Evolutionary conservation across 2,888 invertebrate genomes (phyloP), one percentile per base, ranked within the genome.

Genomic region (Cryptus armator): DNA sequence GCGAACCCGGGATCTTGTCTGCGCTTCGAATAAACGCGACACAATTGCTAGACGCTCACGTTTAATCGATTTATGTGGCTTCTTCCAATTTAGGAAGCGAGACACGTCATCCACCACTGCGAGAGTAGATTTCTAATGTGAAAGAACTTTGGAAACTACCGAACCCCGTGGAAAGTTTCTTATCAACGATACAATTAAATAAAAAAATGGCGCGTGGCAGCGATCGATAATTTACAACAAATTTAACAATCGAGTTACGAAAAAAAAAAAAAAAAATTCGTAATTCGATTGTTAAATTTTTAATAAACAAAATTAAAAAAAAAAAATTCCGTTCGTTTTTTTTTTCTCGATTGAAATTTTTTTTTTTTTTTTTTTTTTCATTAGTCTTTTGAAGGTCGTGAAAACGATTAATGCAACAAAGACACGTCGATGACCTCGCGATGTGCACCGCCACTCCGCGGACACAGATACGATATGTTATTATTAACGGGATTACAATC

Each of bases 1-100:
- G 44, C 19, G 56, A 59, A 56, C 43, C 14, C 44, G 19, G 7
- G 14, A 59, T 24, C 29, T 24, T 24, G 24, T 24, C 24, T 56
- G 19, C 44, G 59, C 72, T 72, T 59, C 24, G 14, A 51, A 48
- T 7, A 14, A 29, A 51, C 14, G 53, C 10, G 2, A 48, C 46
- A 32, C 48, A 44, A 72, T 78, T 74, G 56, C 48, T 9, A 44
- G 44, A 29, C 59, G 67, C 16, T 53, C 43, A 29, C 12, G 51
- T 51, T 24, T 68, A 9, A 24, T 14, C 43, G 56, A 56, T 70
- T 83, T 78, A 59, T 44, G 24, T 7, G 78, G 83, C 83, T 83
- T 83, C 83, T n/a, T 74, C 12, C 62, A 68, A 78, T 78, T 78
- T 51, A 29, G 66, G 53, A n/a, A 77, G 32, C 16, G 43, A 19